Conservation (phyloP, 2,797 vertebrate species). For the Heteromormyrus szaboi region DNA sequence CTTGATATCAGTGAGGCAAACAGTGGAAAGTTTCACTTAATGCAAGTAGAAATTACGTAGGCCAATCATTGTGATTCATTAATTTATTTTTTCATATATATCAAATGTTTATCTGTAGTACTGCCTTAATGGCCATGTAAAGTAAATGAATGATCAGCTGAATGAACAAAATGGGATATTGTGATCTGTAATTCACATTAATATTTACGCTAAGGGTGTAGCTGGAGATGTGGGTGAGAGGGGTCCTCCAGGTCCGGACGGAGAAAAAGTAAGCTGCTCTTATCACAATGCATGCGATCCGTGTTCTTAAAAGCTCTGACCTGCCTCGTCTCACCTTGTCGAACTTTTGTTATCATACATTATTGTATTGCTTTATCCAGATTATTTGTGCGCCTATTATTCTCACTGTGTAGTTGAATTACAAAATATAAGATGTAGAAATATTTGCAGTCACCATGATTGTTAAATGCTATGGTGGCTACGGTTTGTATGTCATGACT, state of each 20-base stretch:
- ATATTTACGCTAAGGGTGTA: slow-evolving; percentile 54
- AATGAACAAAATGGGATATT: not conserved
- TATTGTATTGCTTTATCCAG: not conserved
- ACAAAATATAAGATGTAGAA: not conserved
- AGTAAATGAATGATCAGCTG: not conserved
- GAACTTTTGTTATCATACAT: not conserved
- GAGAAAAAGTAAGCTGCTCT: slow-evolving; percentile 62
- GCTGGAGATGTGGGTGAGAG: slow-evolving; percentile 68
- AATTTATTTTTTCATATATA: not conserved
- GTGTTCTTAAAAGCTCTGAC: not conserved
- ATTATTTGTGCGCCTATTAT: not conserved
- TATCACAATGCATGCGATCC: not conserved
- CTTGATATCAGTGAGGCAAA: not conserved
- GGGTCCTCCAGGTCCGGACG: slow-evolving; percentile 67
- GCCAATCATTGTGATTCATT: not conserved
- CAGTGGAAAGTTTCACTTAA: not conserved
- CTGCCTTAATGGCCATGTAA: not conserved
- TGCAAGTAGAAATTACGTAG: not conserved
- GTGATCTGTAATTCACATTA: not conserved
- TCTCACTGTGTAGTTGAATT: not conserved
- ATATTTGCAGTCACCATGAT: not conserved
- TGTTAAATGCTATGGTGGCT: not conserved
- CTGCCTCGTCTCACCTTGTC: not conserved
- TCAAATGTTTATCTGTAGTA: not conserved
- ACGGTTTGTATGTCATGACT: not conserved